Conservation (phyloP, 2,113 vertebrate genomes). For the Toxostoma redivivum region DNA sequence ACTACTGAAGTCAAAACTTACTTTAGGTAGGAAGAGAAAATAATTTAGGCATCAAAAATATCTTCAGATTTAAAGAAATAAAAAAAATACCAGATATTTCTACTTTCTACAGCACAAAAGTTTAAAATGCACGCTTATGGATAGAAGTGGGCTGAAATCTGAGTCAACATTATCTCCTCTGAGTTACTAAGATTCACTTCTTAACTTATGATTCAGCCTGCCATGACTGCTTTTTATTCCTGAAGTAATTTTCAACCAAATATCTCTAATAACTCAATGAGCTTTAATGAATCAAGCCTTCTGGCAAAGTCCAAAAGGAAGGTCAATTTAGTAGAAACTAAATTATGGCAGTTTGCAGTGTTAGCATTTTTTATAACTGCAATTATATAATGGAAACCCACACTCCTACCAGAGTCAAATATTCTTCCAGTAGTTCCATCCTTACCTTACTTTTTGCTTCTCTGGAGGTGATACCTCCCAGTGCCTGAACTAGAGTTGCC, state of each 20-base stretch:
- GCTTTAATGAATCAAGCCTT: conserved; percentile 35
- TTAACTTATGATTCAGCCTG: neutral
- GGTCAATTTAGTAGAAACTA: conserved; percentile 25
- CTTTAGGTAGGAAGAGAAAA: conserved; percentile 25
- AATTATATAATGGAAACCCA: neutral
- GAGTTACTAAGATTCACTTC: neutral
- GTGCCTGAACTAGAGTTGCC: neutral
- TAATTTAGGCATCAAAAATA: neutral
- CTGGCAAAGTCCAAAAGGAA: conserved; percentile 48
- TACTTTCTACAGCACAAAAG: neutral
- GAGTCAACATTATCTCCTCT: neutral
- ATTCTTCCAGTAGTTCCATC: neutral
- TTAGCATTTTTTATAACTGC: neutral
- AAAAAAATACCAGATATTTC: neutral
- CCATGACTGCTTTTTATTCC: neutral
- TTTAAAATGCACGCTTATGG: neutral
- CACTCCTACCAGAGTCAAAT: neutral
- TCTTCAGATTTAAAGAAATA: neutral
- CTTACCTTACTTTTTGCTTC: neutral
- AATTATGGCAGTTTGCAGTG: neutral
- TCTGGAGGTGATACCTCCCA: neutral
- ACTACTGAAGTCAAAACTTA: conserved; percentile 50
- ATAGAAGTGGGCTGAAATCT: neutral
- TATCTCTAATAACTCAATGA: conserved; percentile 12
- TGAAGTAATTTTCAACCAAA: neutral